Conservation (phyloP, 2,797 vertebrate species). For the Sciurus carolinensis region DNA sequence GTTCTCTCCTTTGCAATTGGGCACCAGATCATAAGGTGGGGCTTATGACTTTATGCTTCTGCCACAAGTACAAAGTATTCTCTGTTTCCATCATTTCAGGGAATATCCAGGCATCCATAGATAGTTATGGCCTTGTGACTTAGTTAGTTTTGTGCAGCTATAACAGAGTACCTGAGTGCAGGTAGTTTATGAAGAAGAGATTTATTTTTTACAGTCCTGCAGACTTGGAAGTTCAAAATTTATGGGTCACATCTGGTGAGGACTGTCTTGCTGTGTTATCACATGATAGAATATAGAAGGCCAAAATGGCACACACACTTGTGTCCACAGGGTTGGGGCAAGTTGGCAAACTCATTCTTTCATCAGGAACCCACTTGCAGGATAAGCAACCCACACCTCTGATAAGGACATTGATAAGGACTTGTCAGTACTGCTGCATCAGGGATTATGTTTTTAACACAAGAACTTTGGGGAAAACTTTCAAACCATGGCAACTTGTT, state of each 20-base stretch:
- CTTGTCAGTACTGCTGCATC: too few species aligned
- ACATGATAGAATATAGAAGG: too few species aligned
- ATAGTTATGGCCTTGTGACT: background rate
- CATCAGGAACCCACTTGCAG: background rate
- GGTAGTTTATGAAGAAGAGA: background rate
- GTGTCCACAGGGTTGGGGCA: too few species aligned
- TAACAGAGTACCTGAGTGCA: background rate
- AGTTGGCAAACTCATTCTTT: rapidly evolving
- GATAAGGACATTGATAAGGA: background rate
- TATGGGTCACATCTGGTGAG: background rate
- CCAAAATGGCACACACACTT: too few species aligned
- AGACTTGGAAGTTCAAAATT: background rate
- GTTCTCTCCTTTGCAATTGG: background rate
- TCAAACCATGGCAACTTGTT: background rate
- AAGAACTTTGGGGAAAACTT: too few species aligned
- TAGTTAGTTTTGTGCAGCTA: background rate
- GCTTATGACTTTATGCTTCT: background rate
- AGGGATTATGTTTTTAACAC: background rate
- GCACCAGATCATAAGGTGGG: background rate
- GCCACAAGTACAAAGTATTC: too few species aligned
- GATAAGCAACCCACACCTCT: background rate
- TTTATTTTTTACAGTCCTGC: background rate
- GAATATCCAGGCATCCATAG: background rate
- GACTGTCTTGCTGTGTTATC: background rate
- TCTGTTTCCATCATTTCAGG: background rate